Evolutionary conservation across 2,888 invertebrate genomes (phyloP).

Genomic region (Hyalella azteca): DNA sequence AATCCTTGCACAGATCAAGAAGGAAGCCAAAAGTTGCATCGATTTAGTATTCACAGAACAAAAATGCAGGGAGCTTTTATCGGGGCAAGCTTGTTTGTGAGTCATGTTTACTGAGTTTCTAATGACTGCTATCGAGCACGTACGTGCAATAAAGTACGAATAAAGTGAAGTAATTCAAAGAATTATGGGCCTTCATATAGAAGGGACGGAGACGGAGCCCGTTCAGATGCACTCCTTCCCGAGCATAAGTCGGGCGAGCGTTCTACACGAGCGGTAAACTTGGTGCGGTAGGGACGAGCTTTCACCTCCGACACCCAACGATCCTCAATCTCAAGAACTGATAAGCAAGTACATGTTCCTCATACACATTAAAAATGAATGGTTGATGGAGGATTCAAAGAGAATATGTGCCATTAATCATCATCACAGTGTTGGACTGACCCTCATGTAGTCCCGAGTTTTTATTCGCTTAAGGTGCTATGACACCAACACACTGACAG

Average conservation of each 20-base stretch:
- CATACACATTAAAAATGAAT: slow-evolving; percentile 20
- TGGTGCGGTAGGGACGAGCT: neutral
- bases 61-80: neutral
- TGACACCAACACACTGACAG: slow-evolving; percentile 12
- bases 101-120: neutral
- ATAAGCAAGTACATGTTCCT: slow-evolving; percentile 30
- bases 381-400: slow-evolving; percentile 27
- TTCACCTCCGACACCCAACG: neutral
- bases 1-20: too few species aligned
- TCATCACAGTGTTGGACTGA: slow-evolving; percentile 21
- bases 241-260: slow-evolving; percentile 1
- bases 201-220: neutral
- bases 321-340: neutral
- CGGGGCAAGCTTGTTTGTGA: neutral
- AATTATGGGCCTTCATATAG: neutral
- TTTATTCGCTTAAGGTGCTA: slow-evolving; percentile 22
- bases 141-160: slow-evolving; percentile 7
- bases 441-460: slow-evolving; percentile 29
- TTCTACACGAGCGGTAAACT: too few species aligned
- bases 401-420: slow-evolving; percentile 32
- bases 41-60: neutral
- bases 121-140: neutral
- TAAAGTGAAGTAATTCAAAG: slow-evolving; percentile 26
- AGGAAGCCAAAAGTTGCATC: too few species aligned
- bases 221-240: slow-evolving; percentile 21